Evolutionary conservation across 1,140 invertebrate genomes (phyloP), one percentile per base, ranked within the genome.

Genomic region (Nasonia longicornis): DNA sequence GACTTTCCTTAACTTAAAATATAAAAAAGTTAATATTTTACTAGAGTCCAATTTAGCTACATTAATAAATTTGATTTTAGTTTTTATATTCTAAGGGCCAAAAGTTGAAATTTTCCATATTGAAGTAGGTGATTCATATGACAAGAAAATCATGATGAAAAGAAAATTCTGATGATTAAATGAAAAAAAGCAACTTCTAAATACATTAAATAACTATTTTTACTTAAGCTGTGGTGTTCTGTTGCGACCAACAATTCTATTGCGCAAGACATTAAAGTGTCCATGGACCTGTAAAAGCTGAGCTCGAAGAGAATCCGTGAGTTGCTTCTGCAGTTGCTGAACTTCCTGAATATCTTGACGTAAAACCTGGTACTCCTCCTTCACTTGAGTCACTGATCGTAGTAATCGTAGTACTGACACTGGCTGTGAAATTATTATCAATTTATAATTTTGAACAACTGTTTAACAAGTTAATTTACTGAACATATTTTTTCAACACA

Each of bases 271-370:
- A 85, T 89, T 89, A 84, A 89, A 91, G 77, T 89, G 89, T 22
- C 88, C 88, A 83, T 91, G 89, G 31, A 91, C 89, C 84, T 91
- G 90, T 42, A 85, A 85, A 42, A 91, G 85, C 81, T 91, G 89
- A 72, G 87, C 86, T 84, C 88, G 89, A 74, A 93, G 89, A 14
- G 92, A 92, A 84, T 90, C 91, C 48, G 92, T 91, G 79, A 93
- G 88, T 87, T 93, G 92, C 84, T 92, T 92, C 83, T 93, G 92
- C 72, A 93, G 85, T 82, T 93, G 92, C 75, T 93, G 92, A 83
- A 93, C 90, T 82, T 93, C 92, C 64, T 90, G 88, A 82, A 93
- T 92, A 86, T 93, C 92, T 87, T 92, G 91, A 71, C 92, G 91
- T 67, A 93, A 86, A 29, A 91, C 91, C 84, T 92, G 91, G 84